Evolutionary conservation across 2,888 invertebrate genomes (phyloP), one percentile per base, ranked within the genome.

Genomic region (Drosophila mayaguana): DNA sequence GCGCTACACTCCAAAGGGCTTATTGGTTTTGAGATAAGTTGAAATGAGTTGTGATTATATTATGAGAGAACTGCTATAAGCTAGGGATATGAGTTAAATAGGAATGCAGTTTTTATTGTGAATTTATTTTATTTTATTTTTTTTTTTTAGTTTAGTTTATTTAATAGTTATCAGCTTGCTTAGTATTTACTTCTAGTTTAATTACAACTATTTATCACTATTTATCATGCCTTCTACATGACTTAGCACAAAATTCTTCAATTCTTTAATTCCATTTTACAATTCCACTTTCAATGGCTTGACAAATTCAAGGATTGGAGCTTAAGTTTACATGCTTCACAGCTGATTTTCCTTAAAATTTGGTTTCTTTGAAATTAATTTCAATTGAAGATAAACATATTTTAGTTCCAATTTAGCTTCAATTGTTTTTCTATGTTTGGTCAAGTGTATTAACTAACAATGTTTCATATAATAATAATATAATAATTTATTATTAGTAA

Each of bases 1-100:
- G 57, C 82, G 56, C 88, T 76, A 55, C 45, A 48, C n/a, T 25
- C 12, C 1, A 2, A 20, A 3, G 38, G 56, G 75, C 55, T 59
- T 77, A 61, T 67, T 18, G 14, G 36, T 61, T 72, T 25, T 22
- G 0, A 22, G 20, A 16, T 34, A 14, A 20, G 3, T 12, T 18
- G 1, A 46, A n/a, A 28, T 28, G 5, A 3, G 14, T 45, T 43
- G 1, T 45, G 7, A 16, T 16, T 43, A 20, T 8, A n/a, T n/a
- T n/a, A n/a, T 36, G 12, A 34, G 12, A 9, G 34, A 34, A 6
- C 28, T 28, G 28, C 28, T 7, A 1, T 5, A 5, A 8, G 28
- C 28, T 28, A 34, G 3, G 12, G 11, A 34, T 34, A 12, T 3
- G 2, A 34, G 3, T 12, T 12, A 2, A 34, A 12, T 12, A 12